Conservation (phyloP, 2,888 invertebrate genomes). For the Drosophila pseudotalamancana region DNA sequence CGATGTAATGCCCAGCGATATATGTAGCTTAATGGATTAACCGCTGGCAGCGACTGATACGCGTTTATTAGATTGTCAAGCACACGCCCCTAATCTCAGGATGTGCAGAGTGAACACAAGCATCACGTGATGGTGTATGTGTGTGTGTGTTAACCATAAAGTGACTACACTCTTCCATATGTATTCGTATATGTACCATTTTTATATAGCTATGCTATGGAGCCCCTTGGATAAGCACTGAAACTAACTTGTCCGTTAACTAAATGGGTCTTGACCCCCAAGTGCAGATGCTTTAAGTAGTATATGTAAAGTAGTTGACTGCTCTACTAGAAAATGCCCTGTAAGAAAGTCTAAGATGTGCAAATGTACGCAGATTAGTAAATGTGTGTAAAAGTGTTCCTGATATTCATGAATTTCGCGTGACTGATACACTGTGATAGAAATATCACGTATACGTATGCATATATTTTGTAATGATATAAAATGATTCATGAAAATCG, state of each 20-base stretch:
- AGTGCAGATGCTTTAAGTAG: conserved; percentile 8
- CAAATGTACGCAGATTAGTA: too few species aligned
- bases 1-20: conserved; percentile 30
- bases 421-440: too few species aligned
- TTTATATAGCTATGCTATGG: not conserved
- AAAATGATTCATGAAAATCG: not conserved
- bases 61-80: conserved; percentile 78
- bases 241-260: conserved; percentile 36
- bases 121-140: conserved; percentile 31
- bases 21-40: conserved; percentile 79
- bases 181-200: not conserved
- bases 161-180: conserved; percentile 16
- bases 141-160: conserved; percentile 29
- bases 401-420: not conserved
- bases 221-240: conserved; percentile 12
- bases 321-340: not conserved
- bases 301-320: too few species aligned
- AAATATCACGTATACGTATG: too few species aligned
- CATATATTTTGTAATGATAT: too few species aligned
- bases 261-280: conserved; percentile 34
- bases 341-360: too few species aligned
- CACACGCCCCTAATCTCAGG: conserved; percentile 68
- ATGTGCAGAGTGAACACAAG: conserved; percentile 40
- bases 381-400: not conserved
- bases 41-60: conserved; percentile 71